Base-by-base conservation (phyloP, 2,888 invertebrate genomes). In the Capitulum mitella region DNA sequence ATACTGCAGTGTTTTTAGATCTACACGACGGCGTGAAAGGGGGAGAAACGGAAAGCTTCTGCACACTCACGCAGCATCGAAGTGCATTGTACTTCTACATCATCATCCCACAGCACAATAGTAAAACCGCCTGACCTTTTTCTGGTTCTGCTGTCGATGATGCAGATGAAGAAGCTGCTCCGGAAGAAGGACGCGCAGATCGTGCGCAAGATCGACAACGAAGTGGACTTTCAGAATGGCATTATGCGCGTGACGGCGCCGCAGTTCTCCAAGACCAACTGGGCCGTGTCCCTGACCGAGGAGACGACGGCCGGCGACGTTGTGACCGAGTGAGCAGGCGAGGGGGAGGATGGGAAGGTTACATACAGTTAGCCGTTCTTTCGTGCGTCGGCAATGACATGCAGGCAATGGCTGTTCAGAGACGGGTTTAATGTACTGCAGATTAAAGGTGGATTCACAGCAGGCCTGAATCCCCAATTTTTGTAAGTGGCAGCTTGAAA, bases 291-390 rank as follows among this genome's bases (percentile, higher is more conserved):
- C 58, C 84, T 88, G 40, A 84, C 85, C 58, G 84, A 85, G 46
- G 83, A 83, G 1, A 86, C 85, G 64, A 87, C 87, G 3, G 88
- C 88, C n/a, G 86, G 86, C 14, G 87, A 88, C 81, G 85, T 88
- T 77, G 83, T 81, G 81, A 48, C 78, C 26, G 22, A 61, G 61
- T 61, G 37, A 34, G 34, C 46, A 48, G 29, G 43, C 22, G 40
- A n/a, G n/a, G n/a, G n/a, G n/a, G n/a, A n/a, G n/a, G n/a, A n/a
- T n/a, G n/a, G n/a, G n/a, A n/a, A n/a, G n/a, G n/a, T n/a, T n/a
- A n/a, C n/a, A n/a, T n/a, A n/a, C n/a, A n/a, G n/a, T n/a, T n/a
- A n/a, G n/a, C n/a, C n/a, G n/a, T n/a, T n/a, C n/a, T n/a, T n/a
- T n/a, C n/a, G n/a, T n/a, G n/a, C n/a, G n/a, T n/a, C n/a, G n/a